Evolutionary conservation across 1,140 invertebrate genomes (phyloP).

Genomic region (Akabosia matsudoensis): DNA sequence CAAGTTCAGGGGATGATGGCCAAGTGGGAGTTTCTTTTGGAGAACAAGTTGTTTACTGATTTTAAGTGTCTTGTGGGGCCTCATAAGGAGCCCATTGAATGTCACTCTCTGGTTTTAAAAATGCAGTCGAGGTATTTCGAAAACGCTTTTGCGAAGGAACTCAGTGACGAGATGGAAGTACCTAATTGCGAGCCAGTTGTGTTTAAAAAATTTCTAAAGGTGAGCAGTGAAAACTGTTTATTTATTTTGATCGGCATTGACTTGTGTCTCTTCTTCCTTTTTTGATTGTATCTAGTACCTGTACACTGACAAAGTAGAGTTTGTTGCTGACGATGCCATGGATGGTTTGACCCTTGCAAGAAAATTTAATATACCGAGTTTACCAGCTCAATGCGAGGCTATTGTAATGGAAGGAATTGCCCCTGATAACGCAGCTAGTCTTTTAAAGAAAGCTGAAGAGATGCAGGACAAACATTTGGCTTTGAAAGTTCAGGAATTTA

Average conservation of each 20-base stretch:
- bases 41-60: background rate
- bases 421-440: background rate
- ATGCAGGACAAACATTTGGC: background rate
- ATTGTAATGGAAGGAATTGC: background rate
- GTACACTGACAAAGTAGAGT: background rate
- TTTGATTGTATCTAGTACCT: background rate
- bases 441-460: background rate
- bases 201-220: background rate
- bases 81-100: background rate
- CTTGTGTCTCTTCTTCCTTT: background rate
- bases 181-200: background rate
- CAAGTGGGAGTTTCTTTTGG: background rate
- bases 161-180: background rate
- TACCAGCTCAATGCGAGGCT: background rate
- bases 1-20: background rate
- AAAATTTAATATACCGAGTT: background rate
- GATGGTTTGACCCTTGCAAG: background rate
- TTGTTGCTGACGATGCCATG: background rate
- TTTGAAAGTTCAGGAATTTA: background rate
- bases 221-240: background rate
- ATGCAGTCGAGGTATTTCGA: conserved; percentile 1
- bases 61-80: background rate
- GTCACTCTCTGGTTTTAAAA: background rate
- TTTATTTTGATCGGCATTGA: background rate
- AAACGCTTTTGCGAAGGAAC: background rate